Percentiles rank a stretch among this genome's conserved stretches.
phyloP scores from a whole-genome alignment of 2,888 invertebrate genomes.

The Druceiella hillmani region DNA sequence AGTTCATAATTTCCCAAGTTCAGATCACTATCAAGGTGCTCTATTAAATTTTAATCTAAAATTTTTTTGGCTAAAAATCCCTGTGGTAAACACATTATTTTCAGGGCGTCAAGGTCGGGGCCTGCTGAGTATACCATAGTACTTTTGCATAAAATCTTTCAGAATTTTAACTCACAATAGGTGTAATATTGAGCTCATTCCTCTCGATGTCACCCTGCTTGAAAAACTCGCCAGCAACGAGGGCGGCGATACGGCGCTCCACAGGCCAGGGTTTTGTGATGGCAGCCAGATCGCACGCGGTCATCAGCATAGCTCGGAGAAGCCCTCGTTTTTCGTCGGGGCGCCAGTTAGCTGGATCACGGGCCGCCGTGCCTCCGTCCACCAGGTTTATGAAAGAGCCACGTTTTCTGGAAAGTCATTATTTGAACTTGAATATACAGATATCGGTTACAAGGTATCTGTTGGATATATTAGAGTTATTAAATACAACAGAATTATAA shows the following conservation, averaged over 20 bases:
- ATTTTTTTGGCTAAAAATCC: too few relatives aligned
- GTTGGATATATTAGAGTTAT: too few relatives aligned
- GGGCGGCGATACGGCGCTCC: slow-evolving; percentile 85
- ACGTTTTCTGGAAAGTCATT: slow-evolving; percentile 74
- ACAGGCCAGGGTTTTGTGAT: slow-evolving; percentile 94
- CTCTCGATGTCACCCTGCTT: slow-evolving; percentile 90
- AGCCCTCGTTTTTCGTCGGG: slow-evolving; percentile 74
- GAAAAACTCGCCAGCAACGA: slow-evolving; percentile 91
- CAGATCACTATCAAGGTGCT: too few relatives aligned
- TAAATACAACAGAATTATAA: too few relatives aligned
- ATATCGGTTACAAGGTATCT: too few relatives aligned
- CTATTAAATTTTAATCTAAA: too few relatives aligned
- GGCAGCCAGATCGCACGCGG: slow-evolving; percentile 90
- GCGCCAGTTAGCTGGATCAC: slow-evolving; percentile 56
- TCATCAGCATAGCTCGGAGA: slow-evolving; percentile 90
- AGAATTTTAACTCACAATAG: slow-evolving; percentile 83
- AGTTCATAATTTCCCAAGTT: too few relatives aligned
- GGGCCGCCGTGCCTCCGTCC: slow-evolving; percentile 36
- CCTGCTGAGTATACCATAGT: too few relatives aligned
- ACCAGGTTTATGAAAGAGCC: slow-evolving; percentile 77
- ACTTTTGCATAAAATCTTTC: too few relatives aligned
- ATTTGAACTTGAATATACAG: too few relatives aligned
- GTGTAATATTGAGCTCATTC: slow-evolving; percentile 83
- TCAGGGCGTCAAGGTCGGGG: too few relatives aligned
- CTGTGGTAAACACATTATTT: too few relatives aligned